Percentiles rank a stretch among this genome's conserved stretches.
phyloP scores from a whole-genome alignment of 2,888 invertebrate genomes.

The Archips xylosteana region DNA sequence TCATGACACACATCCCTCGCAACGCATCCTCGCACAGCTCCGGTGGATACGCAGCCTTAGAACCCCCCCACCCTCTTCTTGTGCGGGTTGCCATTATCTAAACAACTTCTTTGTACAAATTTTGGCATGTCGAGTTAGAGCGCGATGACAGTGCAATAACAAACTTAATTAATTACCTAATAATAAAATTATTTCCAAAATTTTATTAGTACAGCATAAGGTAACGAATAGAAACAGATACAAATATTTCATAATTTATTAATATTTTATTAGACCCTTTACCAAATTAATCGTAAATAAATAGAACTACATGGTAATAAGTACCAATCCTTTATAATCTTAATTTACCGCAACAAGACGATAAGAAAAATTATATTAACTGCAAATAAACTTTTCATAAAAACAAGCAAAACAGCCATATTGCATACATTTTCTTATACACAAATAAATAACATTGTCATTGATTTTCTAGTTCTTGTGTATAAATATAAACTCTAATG shows the following conservation, averaged over 20 bases:
- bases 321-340: slow-evolving; percentile 75
- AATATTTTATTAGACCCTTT: slow-evolving; percentile 85
- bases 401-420: slow-evolving; percentile 80
- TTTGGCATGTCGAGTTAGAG: too few relatives aligned
- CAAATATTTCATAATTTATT: slow-evolving; percentile 80
- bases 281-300: slow-evolving; percentile 86
- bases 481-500: slow-evolving; percentile 58
- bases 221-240: slow-evolving; percentile 50
- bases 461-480: slow-evolving; percentile 52
- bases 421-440: slow-evolving; percentile 64
- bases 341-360: slow-evolving; percentile 67
- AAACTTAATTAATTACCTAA: too few relatives aligned
- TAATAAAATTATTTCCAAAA: neutral
- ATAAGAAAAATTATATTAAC: slow-evolving; percentile 67
- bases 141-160: too few relatives aligned
- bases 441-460: slow-evolving; percentile 60
- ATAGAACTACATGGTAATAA: slow-evolving; percentile 83
- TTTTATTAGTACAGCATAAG: neutral
- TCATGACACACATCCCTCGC: too few relatives aligned
- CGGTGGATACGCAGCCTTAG: too few relatives aligned
- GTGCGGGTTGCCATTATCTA: too few relatives aligned
- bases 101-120: too few relatives aligned
- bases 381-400: slow-evolving; percentile 77
- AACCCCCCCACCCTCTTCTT: too few relatives aligned
- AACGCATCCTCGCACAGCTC: too few relatives aligned